Evolutionary conservation across 2,113 vertebrate species (phyloP).

Genomic region (Prochilodus magdalenae): DNA sequence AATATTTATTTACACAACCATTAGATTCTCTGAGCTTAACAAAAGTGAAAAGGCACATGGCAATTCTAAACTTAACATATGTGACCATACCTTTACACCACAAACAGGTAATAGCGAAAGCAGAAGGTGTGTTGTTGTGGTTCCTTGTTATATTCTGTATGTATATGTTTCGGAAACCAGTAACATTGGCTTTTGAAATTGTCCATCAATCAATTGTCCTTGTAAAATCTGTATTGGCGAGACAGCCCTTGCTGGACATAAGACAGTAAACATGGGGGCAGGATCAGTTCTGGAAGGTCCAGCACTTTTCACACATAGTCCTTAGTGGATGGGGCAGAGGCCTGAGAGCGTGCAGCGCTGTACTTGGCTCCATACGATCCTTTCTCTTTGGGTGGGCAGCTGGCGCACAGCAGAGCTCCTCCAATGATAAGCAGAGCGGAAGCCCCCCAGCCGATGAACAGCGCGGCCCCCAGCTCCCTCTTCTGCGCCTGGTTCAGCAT

Average conservation of each 20-base stretch:
- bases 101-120: neutral
- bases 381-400: conserved; percentile 69
- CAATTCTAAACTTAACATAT: conserved; percentile 21
- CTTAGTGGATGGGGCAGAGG: conserved; percentile 66
- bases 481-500: conserved; percentile 64
- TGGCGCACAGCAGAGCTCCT: conserved; percentile 75
- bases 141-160: conserved; percentile 34
- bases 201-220: conserved; percentile 49
- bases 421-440: conserved; percentile 75
- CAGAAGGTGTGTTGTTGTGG: conserved; percentile 43
- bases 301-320: conserved; percentile 67
- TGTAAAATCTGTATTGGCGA: conserved; percentile 6
- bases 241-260: conserved; percentile 37
- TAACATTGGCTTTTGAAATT: neutral
- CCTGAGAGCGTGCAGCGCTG: conserved; percentile 63
- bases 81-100: neutral
- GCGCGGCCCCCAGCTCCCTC: conserved; percentile 74
- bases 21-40: conserved; percentile 18
- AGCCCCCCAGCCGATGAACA: conserved; percentile 80
- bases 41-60: conserved; percentile 18
- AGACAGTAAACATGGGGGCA: conserved; percentile 24
- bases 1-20: conserved; percentile 68
- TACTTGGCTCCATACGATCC: conserved; percentile 67
- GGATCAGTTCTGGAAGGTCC: conserved; percentile 3
- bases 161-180: neutral